Evolutionary conservation across 2,797 vertebrate genomes (phyloP), one percentile per base, ranked within the genome.

Genomic region (Dendrocincla fuliginosa): DNA sequence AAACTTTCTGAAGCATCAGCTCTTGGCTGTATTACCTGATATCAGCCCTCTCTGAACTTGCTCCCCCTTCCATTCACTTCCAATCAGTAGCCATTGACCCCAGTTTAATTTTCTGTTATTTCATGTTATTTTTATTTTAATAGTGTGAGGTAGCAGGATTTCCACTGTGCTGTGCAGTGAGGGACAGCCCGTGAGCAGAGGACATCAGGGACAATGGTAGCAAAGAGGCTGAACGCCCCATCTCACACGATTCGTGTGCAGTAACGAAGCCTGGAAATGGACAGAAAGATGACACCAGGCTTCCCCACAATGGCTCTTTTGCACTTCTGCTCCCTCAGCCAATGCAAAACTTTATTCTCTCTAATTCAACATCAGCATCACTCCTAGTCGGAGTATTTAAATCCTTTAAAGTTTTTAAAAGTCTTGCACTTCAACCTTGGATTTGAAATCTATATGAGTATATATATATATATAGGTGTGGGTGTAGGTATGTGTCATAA

Each of bases 21-120:
- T 88, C 52, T 73, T 71, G 42, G 30, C 28, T 89, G 3, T 70
- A 59, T 92, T 83, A 69, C 28, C 18, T 4, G 6, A 56, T 46
- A 52, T 7, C 30, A 90, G 11, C 27, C 44, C 3, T 16, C 55
- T 82, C 63, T 19, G 47, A 95, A 70, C 35, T 20, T 71, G 20
- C 16, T 53, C 24, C 46, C 50, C 25, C 15, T 56, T 84, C 56
- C 52, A 52, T 84, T 87, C 6, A 1, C 13, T 90, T 84, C 46
- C 60, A 77, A 6, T 46, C 30, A 60, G 65, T 30, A 80, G 37
- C 30, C 49, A 74, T 32, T 60, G 59, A 60, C 32, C 28, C 44
- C 55, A 75, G 44, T 33, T 75, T 65, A n/a, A 57, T 88, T 93
- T 84, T 79, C 64, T 63, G 28, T 28, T 68, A 73, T 90, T 84